Base-by-base conservation (phyloP, 1,140 invertebrate species). In the Sitobion miscanthi region DNA sequence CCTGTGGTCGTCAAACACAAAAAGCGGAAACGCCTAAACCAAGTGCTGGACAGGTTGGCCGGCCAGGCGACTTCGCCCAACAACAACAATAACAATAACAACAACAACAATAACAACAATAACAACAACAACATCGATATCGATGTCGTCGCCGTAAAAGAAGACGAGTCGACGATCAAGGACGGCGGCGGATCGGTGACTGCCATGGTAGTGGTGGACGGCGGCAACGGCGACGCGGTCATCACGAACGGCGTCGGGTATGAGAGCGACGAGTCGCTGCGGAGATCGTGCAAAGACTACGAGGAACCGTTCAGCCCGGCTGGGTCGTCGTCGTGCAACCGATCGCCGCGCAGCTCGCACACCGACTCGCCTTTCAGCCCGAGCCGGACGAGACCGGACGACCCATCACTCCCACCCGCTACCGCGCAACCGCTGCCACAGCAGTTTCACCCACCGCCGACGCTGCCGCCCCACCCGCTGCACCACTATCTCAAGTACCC, bases 11-110 rank as follows among this genome's bases (percentile, higher is more conserved):
- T 94, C 21, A 96, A 96, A 94, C 96, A 96, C 93, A 96, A 97
- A 49, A 97, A 97, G 95, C 96, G 97, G 45, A 97, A 97, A 94
- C 95, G 97, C n/a, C 95, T 98, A 30, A 97, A 96, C 93, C 97
- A 97, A 94, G 97, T 98, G 2, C 95, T 98, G 85, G 97, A 97
- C 94, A 97, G 97, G 94, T 95, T 98, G 35, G 94, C 95, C 4
- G 95, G 94, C n/a, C 96, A 97, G 89, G 95, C 95, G 54, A 95
- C 95, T 6, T 94, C 94, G 25, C 94, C 94, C 6, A 77, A 49
- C 35, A 95, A 95, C 94, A 95, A 95, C 94, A 95, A 95, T 47
- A 90, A 94, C n/a, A 94, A 94, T 69, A 94, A 94, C 93, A 94
- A 95, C 85, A 94, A 94, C 85, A 94, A 95, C 82, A 94, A 94